Conservation (phyloP, 2,113 vertebrate species). For the Crocuta crocuta region DNA sequence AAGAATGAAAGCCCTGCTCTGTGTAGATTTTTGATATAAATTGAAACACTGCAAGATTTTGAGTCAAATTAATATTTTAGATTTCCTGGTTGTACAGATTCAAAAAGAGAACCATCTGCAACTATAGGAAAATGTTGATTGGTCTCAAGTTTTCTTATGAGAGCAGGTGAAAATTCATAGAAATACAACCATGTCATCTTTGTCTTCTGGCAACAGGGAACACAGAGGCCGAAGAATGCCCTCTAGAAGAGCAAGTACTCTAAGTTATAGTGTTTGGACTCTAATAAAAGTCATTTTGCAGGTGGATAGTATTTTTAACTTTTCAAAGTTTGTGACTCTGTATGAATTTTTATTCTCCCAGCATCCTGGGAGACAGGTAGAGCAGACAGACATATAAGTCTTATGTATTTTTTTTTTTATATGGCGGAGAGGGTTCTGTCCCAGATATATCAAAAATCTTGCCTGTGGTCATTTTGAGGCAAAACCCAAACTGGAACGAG, state of each 20-base stretch:
- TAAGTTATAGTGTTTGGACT: not conserved
- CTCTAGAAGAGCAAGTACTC: not conserved
- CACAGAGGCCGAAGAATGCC: not conserved
- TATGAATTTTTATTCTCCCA: conserved; percentile 18
- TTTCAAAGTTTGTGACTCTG: not conserved
- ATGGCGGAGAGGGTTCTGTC: not conserved
- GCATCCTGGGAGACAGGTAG: not conserved
- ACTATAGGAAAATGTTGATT: not conserved
- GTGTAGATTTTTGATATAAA: not conserved
- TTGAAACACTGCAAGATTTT: not conserved
- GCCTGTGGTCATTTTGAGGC: not conserved
- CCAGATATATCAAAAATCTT: not conserved
- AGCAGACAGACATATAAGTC: not conserved
- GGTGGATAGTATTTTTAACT: not conserved
- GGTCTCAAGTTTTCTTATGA: not conserved
- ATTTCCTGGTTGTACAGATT: not conserved
- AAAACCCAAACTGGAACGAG: not conserved
- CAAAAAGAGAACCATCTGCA: not conserved
- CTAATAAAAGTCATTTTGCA: not conserved
- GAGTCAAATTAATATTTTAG: not conserved
- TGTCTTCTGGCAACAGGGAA: not conserved
- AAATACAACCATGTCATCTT: not conserved
- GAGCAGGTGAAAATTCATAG: not conserved
- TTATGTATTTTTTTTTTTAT: not conserved
- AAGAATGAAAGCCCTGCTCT: not conserved